These are phyloP conservation scores for Halcyon chelicuti DNA, from an alignment of 2,797 vertebrate species.

Conservation along the genomic window DNA sequence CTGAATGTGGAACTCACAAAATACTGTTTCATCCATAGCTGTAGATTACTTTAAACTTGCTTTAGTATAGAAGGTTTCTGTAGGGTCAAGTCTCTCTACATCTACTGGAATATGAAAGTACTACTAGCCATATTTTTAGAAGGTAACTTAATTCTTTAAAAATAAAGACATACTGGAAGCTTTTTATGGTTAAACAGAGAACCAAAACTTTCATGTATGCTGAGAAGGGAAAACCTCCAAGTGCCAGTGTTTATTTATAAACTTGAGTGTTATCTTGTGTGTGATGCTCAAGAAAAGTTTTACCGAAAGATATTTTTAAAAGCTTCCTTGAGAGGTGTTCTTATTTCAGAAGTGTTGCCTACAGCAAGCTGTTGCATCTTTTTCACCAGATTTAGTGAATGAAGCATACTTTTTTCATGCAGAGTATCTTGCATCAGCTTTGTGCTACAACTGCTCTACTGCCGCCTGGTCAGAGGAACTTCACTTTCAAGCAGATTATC, in stretches of 20 bases:
- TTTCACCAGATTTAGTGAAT: conserved; percentile 13
- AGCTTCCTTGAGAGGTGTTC: neutral
- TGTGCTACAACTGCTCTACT: neutral
- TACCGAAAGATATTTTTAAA: neutral
- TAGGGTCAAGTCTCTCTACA: neutral
- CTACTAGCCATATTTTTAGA: neutral
- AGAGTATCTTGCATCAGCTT: neutral
- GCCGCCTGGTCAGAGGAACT: neutral
- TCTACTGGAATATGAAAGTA: neutral
- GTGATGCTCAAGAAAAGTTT: neutral
- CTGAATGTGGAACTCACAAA: neutral
- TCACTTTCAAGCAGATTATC: neutral
- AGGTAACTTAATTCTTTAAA: neutral
- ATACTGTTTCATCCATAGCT: fast-evolving
- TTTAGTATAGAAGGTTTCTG: neutral
- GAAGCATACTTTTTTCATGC: neutral
- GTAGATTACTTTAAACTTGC: neutral
- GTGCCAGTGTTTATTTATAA: neutral
- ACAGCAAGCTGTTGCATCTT: conserved; percentile 8
- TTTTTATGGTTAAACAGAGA: neutral
- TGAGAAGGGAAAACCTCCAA: neutral
- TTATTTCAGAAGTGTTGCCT: neutral
- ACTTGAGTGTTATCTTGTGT: neutral
- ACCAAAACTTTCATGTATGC: neutral
- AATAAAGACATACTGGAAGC: neutral